Percentiles rank a stretch among this genome's conserved stretches.
Evolutionary conservation across 2,113 vertebrate genomes (phyloP).

Genomic region (Condylura cristata): DNA sequence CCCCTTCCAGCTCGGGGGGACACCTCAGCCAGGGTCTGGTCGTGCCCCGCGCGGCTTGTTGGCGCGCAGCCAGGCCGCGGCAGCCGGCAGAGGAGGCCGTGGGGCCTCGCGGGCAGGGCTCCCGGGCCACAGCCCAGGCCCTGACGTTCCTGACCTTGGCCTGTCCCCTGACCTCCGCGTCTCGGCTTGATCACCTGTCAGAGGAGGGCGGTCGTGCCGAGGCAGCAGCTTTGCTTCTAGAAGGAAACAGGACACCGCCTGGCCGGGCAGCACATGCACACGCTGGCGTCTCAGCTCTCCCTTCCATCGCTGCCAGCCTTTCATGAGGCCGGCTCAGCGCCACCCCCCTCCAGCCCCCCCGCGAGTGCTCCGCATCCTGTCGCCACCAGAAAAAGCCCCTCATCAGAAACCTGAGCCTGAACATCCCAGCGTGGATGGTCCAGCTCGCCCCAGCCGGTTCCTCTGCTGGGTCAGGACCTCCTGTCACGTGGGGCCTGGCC

Average conservation of each 20-base stretch:
- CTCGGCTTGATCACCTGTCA: neutral
- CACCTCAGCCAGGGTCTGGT: accelerated
- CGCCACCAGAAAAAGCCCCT: neutral
- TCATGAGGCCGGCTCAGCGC: neutral
- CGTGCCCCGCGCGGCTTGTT: neutral
- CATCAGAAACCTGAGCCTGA: neutral
- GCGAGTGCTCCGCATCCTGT: neutral
- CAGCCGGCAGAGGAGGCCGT: too few relatives aligned
- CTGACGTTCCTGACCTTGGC: neutral
- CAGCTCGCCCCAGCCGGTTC: neutral
- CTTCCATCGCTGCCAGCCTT: neutral
- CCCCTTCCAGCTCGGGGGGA: neutral
- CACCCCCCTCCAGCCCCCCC: too few relatives aligned
- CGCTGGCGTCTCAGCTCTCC: neutral
- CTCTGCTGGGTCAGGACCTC: neutral
- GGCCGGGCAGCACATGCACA: neutral
- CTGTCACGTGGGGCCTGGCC: neutral
- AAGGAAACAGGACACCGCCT: neutral
- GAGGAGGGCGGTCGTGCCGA: neutral
- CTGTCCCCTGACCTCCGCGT: neutral
- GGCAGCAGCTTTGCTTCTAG: neutral
- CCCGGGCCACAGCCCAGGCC: neutral
- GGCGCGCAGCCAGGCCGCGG: too few relatives aligned
- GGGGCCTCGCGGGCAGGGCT: too few relatives aligned
- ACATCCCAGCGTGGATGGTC: neutral